Evolutionary conservation across 1,140 invertebrate genomes (phyloP).

Genomic region (Formica exsecta): DNA sequence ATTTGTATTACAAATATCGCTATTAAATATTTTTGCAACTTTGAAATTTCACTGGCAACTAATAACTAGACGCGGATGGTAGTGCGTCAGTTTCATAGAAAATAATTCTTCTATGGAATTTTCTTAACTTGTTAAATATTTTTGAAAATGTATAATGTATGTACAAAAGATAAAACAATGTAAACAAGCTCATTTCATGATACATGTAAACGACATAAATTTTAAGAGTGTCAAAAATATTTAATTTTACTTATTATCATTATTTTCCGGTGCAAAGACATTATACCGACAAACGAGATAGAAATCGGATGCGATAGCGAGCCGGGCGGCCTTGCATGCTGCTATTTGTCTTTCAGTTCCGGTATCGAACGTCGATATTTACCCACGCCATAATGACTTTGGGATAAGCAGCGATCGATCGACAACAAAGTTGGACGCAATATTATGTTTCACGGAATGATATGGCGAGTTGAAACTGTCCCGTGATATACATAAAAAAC

Average conservation of each 20-base stretch:
- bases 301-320: constrained; percentile 19
- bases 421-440: constrained; percentile 18
- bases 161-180: not conserved
- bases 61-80: too few relatives aligned
- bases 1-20: not conserved
- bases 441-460: constrained; percentile 45
- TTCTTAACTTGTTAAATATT: not conserved
- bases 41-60: too few relatives aligned
- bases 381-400: constrained; percentile 44
- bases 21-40: not conserved
- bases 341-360: constrained; percentile 60
- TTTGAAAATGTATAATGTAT: not conserved
- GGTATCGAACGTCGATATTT: constrained; percentile 47
- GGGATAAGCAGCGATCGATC: constrained; percentile 44
- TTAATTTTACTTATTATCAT: not conserved
- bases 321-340: not conserved
- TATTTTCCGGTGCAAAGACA: not conserved
- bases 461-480: constrained; percentile 24
- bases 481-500: constrained; percentile 4
- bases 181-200: not conserved
- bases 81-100: too few relatives aligned
- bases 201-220: not conserved
- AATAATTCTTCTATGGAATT: too few relatives aligned
- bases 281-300: constrained; percentile 18
- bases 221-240: not conserved